Conservation (phyloP, 2,113 vertebrate genomes). For the Promerops cafer region DNA sequence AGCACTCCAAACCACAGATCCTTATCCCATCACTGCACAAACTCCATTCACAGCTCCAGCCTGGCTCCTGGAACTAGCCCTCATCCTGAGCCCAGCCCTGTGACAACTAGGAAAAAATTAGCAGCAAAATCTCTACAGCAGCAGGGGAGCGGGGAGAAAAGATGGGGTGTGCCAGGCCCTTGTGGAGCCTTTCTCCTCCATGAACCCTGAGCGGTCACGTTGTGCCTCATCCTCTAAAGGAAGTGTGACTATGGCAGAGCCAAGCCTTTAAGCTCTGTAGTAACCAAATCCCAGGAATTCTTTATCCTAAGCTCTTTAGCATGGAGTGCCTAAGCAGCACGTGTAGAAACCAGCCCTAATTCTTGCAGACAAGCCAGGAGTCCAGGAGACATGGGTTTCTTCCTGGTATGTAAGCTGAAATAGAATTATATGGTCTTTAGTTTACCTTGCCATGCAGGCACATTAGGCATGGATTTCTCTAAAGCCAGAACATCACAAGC, state of each 20-base stretch:
- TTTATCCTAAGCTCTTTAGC: not conserved
- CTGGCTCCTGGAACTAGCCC: not conserved
- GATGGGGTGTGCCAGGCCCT: not conserved
- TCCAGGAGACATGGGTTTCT: not conserved
- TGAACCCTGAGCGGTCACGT: fast-evolving
- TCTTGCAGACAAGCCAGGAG: not conserved
- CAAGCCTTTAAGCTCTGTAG: not conserved
- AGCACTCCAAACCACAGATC: not conserved
- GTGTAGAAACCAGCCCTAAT: not conserved
- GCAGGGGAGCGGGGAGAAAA: not conserved
- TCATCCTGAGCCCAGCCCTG: not conserved
- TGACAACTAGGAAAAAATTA: not conserved
- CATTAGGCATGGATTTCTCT: slow-evolving; percentile 54
- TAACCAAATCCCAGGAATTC: not conserved
- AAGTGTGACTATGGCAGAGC: not conserved
- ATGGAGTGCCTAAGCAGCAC: not conserved
- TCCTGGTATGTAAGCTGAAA: not conserved
- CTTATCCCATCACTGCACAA: not conserved
- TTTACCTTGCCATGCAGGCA: slow-evolving; percentile 47
- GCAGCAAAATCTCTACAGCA: not conserved
- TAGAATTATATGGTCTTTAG: slow-evolving; percentile 41
- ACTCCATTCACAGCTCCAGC: not conserved
- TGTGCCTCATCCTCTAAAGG: not conserved
- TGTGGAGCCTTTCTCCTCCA: not conserved
- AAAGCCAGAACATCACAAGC: slow-evolving; percentile 49